A percentile compares a stretch with the other conserved stretches of the same genome.
Evolutionary conservation across 1,140 invertebrate species (phyloP).

Genomic region (Agrilus planipennis): DNA sequence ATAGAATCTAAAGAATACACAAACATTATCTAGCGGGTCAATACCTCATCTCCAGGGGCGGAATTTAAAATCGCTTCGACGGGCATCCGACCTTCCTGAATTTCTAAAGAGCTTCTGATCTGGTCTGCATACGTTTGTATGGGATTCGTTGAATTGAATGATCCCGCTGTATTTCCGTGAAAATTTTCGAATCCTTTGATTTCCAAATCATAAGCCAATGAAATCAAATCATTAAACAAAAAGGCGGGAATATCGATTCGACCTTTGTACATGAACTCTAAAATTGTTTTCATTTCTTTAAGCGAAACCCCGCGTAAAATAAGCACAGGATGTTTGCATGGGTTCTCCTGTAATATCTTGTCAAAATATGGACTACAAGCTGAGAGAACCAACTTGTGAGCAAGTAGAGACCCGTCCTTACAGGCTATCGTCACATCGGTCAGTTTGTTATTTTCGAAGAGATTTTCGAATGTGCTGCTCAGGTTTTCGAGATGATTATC

Average conservation of each 20-base stretch:
- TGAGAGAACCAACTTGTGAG: constrained; percentile 58
- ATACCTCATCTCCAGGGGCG: no score
- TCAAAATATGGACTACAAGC: constrained; percentile 67
- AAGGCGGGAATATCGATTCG: constrained; percentile 20
- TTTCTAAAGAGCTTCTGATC: no score
- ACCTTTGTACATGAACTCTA: constrained; percentile 27
- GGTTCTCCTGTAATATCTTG: constrained; percentile 22
- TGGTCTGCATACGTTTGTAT: no score
- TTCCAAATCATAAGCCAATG: constrained; percentile 23
- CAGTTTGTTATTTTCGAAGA: constrained; percentile 55
- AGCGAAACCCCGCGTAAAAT: constrained; percentile 5
- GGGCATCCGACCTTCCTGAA: no score
- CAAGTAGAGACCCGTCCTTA: constrained; percentile 50
- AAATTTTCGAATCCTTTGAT: constrained; percentile 17
- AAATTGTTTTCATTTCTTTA: constrained; percentile 8
- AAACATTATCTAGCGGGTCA: no score
- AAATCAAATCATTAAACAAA: constrained; percentile 14
- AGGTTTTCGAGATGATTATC: constrained; percentile 63
- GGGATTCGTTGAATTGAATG: no score
- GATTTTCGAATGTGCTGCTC: constrained; percentile 54
- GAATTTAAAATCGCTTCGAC: no score
- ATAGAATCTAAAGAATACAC: no score
- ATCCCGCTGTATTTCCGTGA: no score
- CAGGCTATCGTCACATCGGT: constrained; percentile 54
- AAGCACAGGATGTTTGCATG: constrained; percentile 21